Evolutionary conservation across 2,888 invertebrate genomes (phyloP).

Genomic region (Drosophila helvetica): DNA sequence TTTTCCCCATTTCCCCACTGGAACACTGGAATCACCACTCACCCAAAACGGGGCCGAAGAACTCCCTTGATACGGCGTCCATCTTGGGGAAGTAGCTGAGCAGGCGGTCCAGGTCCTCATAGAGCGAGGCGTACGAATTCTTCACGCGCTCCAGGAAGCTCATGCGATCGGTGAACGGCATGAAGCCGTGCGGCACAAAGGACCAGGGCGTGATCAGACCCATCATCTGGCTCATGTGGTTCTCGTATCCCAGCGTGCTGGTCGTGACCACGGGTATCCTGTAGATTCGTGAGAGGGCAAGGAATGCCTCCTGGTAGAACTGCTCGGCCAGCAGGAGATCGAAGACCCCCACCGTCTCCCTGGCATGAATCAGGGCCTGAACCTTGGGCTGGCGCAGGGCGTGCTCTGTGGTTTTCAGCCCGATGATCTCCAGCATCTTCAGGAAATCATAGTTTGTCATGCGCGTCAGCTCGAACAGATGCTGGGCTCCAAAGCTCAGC

Average conservation of each 20-base stretch:
- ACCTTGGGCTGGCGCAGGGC: constrained; percentile 80
- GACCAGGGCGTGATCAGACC: constrained; percentile 85
- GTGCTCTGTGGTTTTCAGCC: constrained; percentile 78
- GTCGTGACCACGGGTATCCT: constrained; percentile 83
- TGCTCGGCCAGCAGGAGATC: constrained; percentile 84
- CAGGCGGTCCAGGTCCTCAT: constrained; percentile 78
- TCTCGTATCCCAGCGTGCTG: constrained; percentile 83
- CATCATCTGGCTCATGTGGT: constrained; percentile 84
- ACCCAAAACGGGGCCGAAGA: constrained; percentile 78
- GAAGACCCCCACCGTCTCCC: constrained; percentile 76
- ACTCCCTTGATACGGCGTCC: constrained; percentile 77
- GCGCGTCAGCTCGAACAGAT: constrained; percentile 78
- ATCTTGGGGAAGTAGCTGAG: constrained; percentile 82
- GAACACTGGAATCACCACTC: constrained; percentile 11
- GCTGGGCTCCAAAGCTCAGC: constrained; percentile 69
- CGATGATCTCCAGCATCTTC: constrained; percentile 80
- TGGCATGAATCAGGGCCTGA: constrained; percentile 77
- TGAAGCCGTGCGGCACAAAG: constrained; percentile 84
- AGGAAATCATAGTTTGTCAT: constrained; percentile 71
- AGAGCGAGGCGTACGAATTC: constrained; percentile 84
- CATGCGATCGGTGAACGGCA: constrained; percentile 84
- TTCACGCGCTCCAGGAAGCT: constrained; percentile 85
- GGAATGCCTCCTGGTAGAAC: constrained; percentile 84
- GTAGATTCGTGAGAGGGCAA: constrained; percentile 83
- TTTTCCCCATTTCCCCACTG: rapidly evolving